Evolutionary conservation across 1,140 invertebrate genomes (phyloP), one percentile per base, ranked within the genome.

Genomic region (Phenacoccus solenopsis): DNA sequence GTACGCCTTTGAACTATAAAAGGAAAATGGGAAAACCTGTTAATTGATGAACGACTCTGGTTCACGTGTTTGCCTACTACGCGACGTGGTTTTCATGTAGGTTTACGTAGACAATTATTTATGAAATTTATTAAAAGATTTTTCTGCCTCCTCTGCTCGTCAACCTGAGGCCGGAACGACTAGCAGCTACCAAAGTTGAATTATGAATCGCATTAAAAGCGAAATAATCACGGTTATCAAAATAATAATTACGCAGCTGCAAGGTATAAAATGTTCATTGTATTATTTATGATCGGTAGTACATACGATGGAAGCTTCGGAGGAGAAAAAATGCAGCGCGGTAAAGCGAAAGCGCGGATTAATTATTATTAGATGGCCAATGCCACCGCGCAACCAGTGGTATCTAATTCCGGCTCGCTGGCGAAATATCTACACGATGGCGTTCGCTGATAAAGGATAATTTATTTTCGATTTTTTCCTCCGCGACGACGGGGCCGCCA

Each of bases 191-290:
- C 38, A 49, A 49, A 49, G 12, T 49, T 49, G 38, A 49, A 49
- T 49, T 49, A 49, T 49, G 38, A 49, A 49, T 49, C 38, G 16
- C 16, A 49, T 49, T 49, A 49, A 49, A 49, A 49, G 38, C 13
- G 20, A 49, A 49, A 49, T 49, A 49, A 49, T 49, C 38, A 49
- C 38, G 38, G 38, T 49, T 49, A 49, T 49, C 38, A 49, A 49
- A 49, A 49, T 49, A 49, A 49, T 49, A 49, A 49, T 49, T 49
- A 49, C 38, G n/a, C 38, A 49, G 38, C 38, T 49, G 38, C 38
- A 49, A 49, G 38, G 38, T 49, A 49, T 49, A 49, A 49, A 49
- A 49, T 49, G 38, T 49, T 49, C 38, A 49, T 49, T 49, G 38
- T 49, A 49, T 49, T 49, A 49, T 49, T 49, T 49, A 49, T 49